phyloP scores from a whole-genome alignment of 2,113 vertebrate species.

The Scopus umbretta region DNA sequence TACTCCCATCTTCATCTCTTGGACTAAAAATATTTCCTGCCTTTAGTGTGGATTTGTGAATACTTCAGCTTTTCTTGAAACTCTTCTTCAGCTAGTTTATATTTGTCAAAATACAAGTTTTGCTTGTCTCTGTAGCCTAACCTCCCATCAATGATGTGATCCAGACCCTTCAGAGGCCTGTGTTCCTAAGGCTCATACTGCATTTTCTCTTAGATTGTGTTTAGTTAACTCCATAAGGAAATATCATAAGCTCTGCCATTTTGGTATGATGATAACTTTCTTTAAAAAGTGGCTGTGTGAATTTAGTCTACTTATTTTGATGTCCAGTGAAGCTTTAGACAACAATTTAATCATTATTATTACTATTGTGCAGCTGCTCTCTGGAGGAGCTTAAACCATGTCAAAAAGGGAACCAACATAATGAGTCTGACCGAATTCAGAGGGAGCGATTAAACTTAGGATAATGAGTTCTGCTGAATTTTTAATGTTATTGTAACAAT shows the following conservation, averaged over 20 bases:
- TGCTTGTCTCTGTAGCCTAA: background rate
- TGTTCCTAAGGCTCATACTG: accelerated
- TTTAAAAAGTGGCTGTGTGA: background rate
- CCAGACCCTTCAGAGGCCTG: accelerated
- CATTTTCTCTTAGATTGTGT: background rate
- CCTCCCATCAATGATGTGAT: background rate
- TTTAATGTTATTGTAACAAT: conserved; percentile 41
- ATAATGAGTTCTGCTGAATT: conserved; percentile 53
- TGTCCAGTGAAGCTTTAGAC: conserved; percentile 63
- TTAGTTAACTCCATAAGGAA: background rate
- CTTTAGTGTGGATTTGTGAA: background rate
- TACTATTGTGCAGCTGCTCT: conserved; percentile 41
- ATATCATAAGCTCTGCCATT: background rate
- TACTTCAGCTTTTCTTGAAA: background rate
- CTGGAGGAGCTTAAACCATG: conserved; percentile 42
- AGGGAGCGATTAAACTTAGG: conserved; percentile 45
- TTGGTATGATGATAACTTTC: background rate
- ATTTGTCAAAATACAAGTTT: background rate
- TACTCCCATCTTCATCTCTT: background rate
- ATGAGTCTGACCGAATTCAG: conserved; percentile 60
- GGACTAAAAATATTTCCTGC: background rate
- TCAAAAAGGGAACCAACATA: conserved; percentile 53
- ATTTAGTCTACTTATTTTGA: conserved; percentile 45
- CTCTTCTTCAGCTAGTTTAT: background rate
- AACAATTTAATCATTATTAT: conserved; percentile 67